Base-by-base conservation (phyloP, 2,797 vertebrate genomes). In the Pogonophryne albipinna region DNA sequence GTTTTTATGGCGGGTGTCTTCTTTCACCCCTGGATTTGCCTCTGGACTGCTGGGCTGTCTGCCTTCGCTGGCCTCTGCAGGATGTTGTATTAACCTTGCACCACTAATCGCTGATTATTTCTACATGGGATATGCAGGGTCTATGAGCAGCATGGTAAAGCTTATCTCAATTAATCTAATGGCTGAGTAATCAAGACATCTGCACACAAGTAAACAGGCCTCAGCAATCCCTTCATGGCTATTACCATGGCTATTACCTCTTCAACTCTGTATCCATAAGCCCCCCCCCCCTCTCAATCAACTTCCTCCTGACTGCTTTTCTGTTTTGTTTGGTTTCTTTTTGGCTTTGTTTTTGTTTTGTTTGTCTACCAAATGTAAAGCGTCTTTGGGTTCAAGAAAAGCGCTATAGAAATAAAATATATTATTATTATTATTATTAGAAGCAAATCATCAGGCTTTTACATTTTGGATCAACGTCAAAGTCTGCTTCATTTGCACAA, bases 81-180 rank as follows among this genome's bases (percentile, higher is more conserved):
- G 74, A 62, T 67, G 62, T 69, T 62, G 38, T 42, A 66, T 80
- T 82, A 87, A 76, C 83, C 74, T 78, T 70, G 66, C 50, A 45
- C 69, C 10, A 23, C 57, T 74, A 76, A 78, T 56, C 50, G 20
- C 66, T 82, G 66, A 78, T 83, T 83, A 85, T 82, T 72, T 78
- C 66, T 51, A 63, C 61, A 49, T 76, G 81, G 74, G 79, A 83
- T 84, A 85, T 70, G 84, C 74, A 75, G 71, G 75, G 82, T 84
- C 56, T 61, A 47, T 50, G 68, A 82, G 80, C 82, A 71, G 73
- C 78, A 47, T 52, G 74, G 61, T 69, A 66, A 78, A 75, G 87
- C 85, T 82, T 83, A 90, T 93, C 91, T 80, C 78, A 90, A 84
- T 88, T 89, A 78, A 77, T 91, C 87, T 91, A 92, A 90, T 89